Conservation (phyloP, 37 sponge, comb jelly and placozoan species). For the Haliclona indistincta region DNA sequence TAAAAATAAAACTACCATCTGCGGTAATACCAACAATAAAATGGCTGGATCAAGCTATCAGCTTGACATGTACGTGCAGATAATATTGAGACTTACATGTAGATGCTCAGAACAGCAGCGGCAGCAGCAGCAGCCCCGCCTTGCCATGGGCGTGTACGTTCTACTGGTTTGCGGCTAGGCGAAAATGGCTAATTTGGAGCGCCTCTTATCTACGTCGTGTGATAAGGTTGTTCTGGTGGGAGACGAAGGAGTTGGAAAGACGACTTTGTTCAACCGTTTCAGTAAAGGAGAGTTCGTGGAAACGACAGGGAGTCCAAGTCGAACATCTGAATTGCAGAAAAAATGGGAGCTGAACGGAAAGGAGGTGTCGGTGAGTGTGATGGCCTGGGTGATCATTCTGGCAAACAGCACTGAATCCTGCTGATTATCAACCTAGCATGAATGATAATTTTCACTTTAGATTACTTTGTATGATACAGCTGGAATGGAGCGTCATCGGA, state of each 20-base stretch:
- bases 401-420: not conserved
- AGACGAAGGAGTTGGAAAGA: slow-evolving; percentile 81
- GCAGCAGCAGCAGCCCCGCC: too few species aligned
- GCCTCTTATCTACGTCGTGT: too few species aligned
- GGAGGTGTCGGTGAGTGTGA: slow-evolving; percentile 56
- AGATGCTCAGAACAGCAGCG: too few species aligned
- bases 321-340: slow-evolving; percentile 51
- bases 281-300: slow-evolving; percentile 56
- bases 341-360: slow-evolving; percentile 36
- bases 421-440: not conserved
- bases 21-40: too few species aligned
- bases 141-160: too few species aligned
- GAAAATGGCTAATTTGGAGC: too few species aligned
- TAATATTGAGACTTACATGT: too few species aligned
- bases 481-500: slow-evolving; percentile 74
- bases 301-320: slow-evolving; percentile 26
- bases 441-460: not conserved
- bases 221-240: slow-evolving; percentile 79
- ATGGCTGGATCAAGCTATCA: too few species aligned
- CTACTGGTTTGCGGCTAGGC: too few species aligned
- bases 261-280: slow-evolving; percentile 61
- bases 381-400: not conserved
- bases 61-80: too few species aligned
- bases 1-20: too few species aligned
- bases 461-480: slow-evolving; percentile 75